phyloP scores from a whole-genome alignment of 2,888 invertebrate species.

The Selenia dentaria region DNA sequence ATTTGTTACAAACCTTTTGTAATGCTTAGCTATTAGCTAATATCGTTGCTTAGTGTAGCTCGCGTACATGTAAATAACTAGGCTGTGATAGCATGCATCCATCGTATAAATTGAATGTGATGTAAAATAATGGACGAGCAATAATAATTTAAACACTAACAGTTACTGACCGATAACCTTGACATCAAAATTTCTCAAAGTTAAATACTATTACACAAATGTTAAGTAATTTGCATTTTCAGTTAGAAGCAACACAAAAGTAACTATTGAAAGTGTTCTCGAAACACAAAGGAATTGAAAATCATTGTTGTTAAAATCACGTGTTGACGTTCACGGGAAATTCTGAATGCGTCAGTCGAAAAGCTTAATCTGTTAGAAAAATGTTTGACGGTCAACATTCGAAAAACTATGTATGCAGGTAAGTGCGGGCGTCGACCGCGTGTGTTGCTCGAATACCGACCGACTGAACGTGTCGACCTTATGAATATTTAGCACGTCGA shows the following conservation, averaged over 20 bases:
- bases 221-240: slow-evolving; percentile 17
- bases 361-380: slow-evolving; percentile 1
- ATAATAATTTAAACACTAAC: background rate
- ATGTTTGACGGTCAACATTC: slow-evolving; percentile 33
- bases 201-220: slow-evolving; percentile 14
- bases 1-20: slow-evolving; percentile 27
- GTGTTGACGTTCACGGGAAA: background rate
- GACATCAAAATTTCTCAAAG: slow-evolving; percentile 15
- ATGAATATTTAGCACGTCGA: slow-evolving; percentile 69
- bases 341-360: background rate
- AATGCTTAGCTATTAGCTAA: slow-evolving; percentile 23
- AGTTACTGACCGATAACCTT: slow-evolving; percentile 14
- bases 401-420: slow-evolving; percentile 51
- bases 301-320: background rate
- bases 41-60: slow-evolving; percentile 11
- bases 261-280: slow-evolving; percentile 19
- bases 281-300: slow-evolving; percentile 8
- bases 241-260: slow-evolving; percentile 7
- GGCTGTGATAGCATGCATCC: background rate
- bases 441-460: slow-evolving; percentile 63
- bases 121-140: background rate
- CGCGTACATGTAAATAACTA: slow-evolving; percentile 6
- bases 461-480: slow-evolving; percentile 53
- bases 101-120: background rate
- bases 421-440: slow-evolving; percentile 65